Base-by-base conservation (phyloP, 2,888 invertebrate species). In the Caenorhabditis imperialis region DNA sequence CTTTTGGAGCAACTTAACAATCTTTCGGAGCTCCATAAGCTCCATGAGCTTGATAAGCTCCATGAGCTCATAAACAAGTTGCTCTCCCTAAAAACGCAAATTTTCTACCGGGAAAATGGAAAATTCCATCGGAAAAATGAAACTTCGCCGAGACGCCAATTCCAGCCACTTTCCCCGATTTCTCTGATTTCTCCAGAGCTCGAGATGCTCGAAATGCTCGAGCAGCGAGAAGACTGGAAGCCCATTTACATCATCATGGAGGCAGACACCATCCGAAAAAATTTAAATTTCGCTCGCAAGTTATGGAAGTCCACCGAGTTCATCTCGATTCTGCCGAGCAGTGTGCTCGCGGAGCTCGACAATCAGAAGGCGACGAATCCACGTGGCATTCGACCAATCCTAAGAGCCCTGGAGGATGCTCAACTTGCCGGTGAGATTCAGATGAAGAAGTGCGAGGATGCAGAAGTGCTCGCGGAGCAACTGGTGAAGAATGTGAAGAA, bases 201-300 rank as follows among this genome's bases (percentile, higher is more conserved):
- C 14, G n/a, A 12, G 23, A 18, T 50, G 2, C n/a, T 38, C 14
- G 38, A 35, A 37, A 42, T 61, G 48, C 25, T 51, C 4, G 23
- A 30, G 54, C 20, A 40, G 40, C 54, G 61, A n/a, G 72, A 63
- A 33, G 61, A 72, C 37, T 62, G 62, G 58, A 60, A 55, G 27
- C 73, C 73, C 10, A 61, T 73, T 14, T 73, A 73, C 30, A 54
- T 65, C 0, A 4, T 73, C 1, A 48, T 73, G 42, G 67, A 73
- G 23, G 27, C 23, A 16, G 27, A 48, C 6, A 7, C 55, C 2
- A 44, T 73, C 25, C 5, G 37, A 5, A 27, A 50, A 10, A 42
- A 55, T 22, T n/a, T 48, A 14, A 1, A n/a, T 6, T 12, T 18
- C 27, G 63, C 44, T 12, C n/a, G 7, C 6, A 61, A 65, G 18